Evolutionary conservation across 2,113 vertebrate genomes (phyloP).

Genomic region (Manacus vitellinus): DNA sequence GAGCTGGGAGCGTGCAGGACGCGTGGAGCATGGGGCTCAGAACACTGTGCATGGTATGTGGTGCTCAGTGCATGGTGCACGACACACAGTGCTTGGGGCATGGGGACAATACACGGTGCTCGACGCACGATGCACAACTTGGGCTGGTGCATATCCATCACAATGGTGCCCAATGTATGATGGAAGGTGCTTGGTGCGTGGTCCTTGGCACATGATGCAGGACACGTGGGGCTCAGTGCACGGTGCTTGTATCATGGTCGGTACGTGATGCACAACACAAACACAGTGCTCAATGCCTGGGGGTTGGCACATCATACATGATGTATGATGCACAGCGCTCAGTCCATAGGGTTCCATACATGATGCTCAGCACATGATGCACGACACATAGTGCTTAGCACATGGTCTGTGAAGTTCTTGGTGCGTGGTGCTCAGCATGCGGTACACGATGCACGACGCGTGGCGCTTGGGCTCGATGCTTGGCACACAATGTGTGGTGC

Average conservation of each 20-base stretch:
- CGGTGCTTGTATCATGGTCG: neutral
- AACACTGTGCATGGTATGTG: neutral
- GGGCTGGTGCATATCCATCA: neutral
- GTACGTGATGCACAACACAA: neutral
- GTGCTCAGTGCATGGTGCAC: neutral
- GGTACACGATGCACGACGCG: neutral
- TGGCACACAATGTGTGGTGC: neutral
- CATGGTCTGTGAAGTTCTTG: neutral
- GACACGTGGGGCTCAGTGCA: neutral
- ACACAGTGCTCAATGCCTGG: too few relatives aligned
- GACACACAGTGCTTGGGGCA: neutral
- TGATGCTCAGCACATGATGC: rapidly evolving
- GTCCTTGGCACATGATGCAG: neutral
- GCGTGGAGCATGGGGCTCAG: neutral
- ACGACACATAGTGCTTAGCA: neutral
- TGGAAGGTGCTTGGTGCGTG: too few relatives aligned
- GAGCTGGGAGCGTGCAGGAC: neutral
- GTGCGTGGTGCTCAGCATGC: neutral
- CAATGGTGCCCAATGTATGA: too few relatives aligned
- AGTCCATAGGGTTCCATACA: neutral
- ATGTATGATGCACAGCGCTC: neutral
- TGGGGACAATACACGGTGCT: neutral
- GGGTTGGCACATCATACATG: neutral
- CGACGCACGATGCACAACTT: neutral
- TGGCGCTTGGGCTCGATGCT: neutral